Evolutionary conservation across 1,140 invertebrate species (phyloP).

Genomic region (Stenopsyche tienmushanensis): DNA sequence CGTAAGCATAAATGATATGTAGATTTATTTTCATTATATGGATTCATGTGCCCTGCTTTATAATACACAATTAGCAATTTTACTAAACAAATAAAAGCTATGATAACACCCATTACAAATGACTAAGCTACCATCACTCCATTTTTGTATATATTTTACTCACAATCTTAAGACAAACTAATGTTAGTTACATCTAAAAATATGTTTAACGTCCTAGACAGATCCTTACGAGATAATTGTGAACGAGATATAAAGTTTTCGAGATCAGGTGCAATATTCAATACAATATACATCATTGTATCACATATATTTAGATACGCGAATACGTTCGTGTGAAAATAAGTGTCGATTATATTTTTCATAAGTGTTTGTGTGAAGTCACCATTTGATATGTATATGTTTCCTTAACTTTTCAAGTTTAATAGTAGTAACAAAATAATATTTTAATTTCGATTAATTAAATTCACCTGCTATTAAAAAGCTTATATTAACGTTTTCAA

Average conservation of each 20-base stretch:
- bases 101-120: conserved; percentile 11
- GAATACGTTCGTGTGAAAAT: conserved; percentile 4
- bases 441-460: not conserved
- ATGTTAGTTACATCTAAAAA: not conserved
- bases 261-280: conserved; percentile 14
- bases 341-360: conserved; percentile 4
- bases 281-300: not conserved
- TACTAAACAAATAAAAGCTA: conserved; percentile 6
- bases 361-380: conserved; percentile 11
- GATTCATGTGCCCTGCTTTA: not conserved
- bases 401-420: conserved; percentile 10
- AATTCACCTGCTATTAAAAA: not conserved
- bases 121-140: conserved; percentile 20
- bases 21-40: too few species aligned
- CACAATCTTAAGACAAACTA: conserved; percentile 5
- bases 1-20: too few species aligned
- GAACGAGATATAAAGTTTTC: conserved; percentile 6
- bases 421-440: conserved; percentile 12
- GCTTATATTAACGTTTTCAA: too few species aligned
- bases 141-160: conserved; percentile 10
- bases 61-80: conserved; percentile 6
- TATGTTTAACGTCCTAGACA: not conserved
- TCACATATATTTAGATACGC: not conserved
- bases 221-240: conserved; percentile 2
- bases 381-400: conserved; percentile 16